Evolutionary conservation across 2,888 invertebrate genomes (phyloP).

Genomic region (Pterostichus madidus): DNA sequence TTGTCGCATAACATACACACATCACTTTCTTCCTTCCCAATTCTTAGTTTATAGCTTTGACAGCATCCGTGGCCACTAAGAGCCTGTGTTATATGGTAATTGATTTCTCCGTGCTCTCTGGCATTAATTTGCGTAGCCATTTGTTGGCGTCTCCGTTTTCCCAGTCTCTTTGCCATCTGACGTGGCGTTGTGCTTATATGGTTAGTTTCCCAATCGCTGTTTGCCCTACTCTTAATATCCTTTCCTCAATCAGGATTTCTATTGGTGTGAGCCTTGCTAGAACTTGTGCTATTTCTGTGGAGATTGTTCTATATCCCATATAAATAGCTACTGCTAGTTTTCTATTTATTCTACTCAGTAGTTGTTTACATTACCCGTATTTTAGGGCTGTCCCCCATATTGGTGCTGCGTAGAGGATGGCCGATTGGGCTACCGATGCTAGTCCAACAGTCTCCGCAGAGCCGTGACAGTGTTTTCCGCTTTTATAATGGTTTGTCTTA

Average conservation of each 20-base stretch:
- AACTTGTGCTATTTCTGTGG: neutral
- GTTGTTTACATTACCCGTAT: neutral
- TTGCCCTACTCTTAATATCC: too few relatives aligned
- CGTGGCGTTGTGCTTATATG: too few relatives aligned
- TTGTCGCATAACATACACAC: too few relatives aligned
- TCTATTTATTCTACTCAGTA: neutral
- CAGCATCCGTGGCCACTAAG: too few relatives aligned
- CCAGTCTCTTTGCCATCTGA: too few relatives aligned
- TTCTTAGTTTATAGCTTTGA: too few relatives aligned
- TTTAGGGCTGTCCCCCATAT: neutral
- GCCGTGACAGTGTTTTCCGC: neutral
- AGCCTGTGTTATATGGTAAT: too few relatives aligned
- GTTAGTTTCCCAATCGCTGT: too few relatives aligned
- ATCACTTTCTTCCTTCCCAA: too few relatives aligned
- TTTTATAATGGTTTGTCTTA: neutral
- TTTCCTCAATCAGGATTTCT: neutral
- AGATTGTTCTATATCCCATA: neutral
- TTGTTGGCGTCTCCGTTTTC: too few relatives aligned
- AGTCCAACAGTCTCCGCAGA: neutral
- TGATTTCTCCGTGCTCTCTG: too few relatives aligned
- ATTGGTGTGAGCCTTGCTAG: neutral
- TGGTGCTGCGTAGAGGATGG: neutral
- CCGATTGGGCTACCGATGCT: neutral
- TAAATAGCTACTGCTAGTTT: neutral
- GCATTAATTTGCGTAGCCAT: too few relatives aligned